Evolutionary conservation across 2,888 invertebrate species (phyloP), one percentile per base, ranked within the genome.

Genomic region (Caenorhabditis doughertyi): DNA sequence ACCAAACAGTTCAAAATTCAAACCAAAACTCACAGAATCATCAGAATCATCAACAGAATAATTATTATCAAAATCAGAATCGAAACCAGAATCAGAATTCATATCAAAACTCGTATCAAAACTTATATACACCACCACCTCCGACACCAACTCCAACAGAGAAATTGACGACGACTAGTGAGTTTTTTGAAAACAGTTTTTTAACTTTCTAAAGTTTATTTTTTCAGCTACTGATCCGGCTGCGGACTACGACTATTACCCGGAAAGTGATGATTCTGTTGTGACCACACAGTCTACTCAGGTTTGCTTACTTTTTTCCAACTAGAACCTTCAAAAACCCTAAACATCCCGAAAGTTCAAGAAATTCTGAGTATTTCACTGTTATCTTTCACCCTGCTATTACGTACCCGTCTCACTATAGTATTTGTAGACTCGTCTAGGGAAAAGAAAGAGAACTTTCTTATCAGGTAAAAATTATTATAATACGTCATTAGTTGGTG

Each of bases 211-310:
- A 32, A 32, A 32, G 13, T 8, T 16, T 11, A 4, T 47, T 3
- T 18, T 55, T 74, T 44, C 67, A 74, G 74, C 74, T 4, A 18
- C 65, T 18, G 58, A 53, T 1, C 7, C 64, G 0, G 42, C 65
- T 23, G 7, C 27, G n/a, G 76, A 76, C 44, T 76, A 76, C 23
- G 76, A 76, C 53, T 76, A 76, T 32, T 76, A 76, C 29, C 68
- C 67, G 7, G 65, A 60, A 16, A 32, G 39, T 13, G 70, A 70
- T 44, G 58, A 49, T 16, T 25, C 25, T 13, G 23, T 44, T 16
- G 42, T 5, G 0, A 76, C 76, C 4, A 76, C 76, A 8, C 58
- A 47, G 13, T 18, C 58, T 2, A 39, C 68, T 13, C 76, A 76
- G 67, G 76, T 76, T 8, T 7, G 62, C n/a, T n/a, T n/a, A n/a